Evolutionary conservation across 1,140 invertebrate genomes (phyloP).

Genomic region (Drosophila baimaii): DNA sequence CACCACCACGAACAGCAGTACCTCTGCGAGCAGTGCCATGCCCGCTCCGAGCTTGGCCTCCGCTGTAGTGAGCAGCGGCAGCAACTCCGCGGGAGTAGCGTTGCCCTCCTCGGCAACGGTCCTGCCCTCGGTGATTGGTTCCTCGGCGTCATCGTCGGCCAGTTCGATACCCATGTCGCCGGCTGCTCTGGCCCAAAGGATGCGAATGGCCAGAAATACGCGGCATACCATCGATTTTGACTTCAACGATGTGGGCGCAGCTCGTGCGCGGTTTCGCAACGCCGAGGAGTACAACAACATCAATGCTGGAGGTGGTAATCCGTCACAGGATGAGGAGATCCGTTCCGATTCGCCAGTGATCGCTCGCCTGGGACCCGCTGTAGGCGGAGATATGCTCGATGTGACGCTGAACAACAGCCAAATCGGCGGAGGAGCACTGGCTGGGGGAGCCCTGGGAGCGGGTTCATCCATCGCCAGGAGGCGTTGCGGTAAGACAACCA

Average conservation of each 20-base stretch:
- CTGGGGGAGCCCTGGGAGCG: no score
- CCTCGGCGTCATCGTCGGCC: constrained; percentile 21
- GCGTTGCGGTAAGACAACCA: constrained; percentile 81
- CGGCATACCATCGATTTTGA: constrained; percentile 80
- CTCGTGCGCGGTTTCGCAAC: constrained; percentile 85
- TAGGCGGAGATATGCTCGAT: constrained; percentile 47
- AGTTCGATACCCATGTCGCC: constrained; percentile 67
- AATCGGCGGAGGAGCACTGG: constrained; percentile 17
- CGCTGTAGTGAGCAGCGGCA: constrained; percentile 32
- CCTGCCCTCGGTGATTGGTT: constrained; percentile 42
- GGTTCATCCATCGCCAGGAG: no score
- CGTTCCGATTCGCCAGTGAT: constrained; percentile 83
- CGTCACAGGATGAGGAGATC: constrained; percentile 83
- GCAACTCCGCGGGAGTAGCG: constrained; percentile 6
- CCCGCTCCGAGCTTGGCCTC: constrained; percentile 65
- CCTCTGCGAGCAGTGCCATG: constrained; percentile 56
- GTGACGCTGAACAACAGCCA: constrained; percentile 51
- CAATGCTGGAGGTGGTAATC: constrained; percentile 79
- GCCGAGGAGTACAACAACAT: constrained; percentile 87
- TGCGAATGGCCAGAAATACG: constrained; percentile 80
- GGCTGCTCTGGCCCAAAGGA: constrained; percentile 77
- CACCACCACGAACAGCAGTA: constrained; percentile 23
- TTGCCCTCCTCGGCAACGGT: constrained; percentile 19
- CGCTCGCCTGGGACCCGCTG: constrained; percentile 66
- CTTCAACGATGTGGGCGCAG: constrained; percentile 74